Conservation (phyloP, 2,797 vertebrate species). For the Alcedo atthis region DNA sequence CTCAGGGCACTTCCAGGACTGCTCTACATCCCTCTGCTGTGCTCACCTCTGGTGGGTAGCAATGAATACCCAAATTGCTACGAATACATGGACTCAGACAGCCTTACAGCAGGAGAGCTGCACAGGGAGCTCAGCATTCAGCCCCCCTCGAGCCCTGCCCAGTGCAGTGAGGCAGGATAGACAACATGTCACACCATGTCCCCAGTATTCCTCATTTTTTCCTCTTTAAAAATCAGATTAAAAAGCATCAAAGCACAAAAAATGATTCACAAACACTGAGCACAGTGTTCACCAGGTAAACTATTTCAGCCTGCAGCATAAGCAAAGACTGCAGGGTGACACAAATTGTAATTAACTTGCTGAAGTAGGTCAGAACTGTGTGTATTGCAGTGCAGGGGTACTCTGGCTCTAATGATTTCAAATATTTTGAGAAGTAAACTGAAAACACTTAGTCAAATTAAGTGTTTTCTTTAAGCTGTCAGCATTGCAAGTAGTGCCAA, state of each 20-base stretch:
- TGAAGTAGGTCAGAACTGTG: conserved; percentile 36
- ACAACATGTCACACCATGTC: background rate
- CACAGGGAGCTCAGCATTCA: fast-evolving
- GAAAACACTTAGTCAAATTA: conserved; percentile 70
- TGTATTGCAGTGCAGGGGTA: conserved; percentile 18
- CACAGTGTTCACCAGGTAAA: background rate
- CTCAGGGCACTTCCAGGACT: background rate
- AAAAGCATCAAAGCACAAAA: background rate
- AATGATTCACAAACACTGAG: background rate
- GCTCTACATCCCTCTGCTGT: background rate
- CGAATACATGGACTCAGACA: fast-evolving
- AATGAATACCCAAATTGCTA: conserved; percentile 3
- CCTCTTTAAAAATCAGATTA: background rate
- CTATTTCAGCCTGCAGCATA: background rate
- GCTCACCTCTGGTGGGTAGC: background rate
- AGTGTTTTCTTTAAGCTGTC: conserved; percentile 70
- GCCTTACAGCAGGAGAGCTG: background rate
- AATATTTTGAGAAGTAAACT: conserved; percentile 68
- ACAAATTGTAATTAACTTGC: conserved; percentile 28
- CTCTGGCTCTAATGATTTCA: conserved; percentile 51
- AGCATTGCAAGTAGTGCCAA: conserved; percentile 40
- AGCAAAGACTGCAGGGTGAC: background rate
- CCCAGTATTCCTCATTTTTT: background rate
- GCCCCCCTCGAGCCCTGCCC: background rate
- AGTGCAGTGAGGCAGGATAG: background rate